Evolutionary conservation across 2,797 vertebrate species (phyloP), one percentile per base, ranked within the genome.

Genomic region (Diplodus sargus): DNA sequence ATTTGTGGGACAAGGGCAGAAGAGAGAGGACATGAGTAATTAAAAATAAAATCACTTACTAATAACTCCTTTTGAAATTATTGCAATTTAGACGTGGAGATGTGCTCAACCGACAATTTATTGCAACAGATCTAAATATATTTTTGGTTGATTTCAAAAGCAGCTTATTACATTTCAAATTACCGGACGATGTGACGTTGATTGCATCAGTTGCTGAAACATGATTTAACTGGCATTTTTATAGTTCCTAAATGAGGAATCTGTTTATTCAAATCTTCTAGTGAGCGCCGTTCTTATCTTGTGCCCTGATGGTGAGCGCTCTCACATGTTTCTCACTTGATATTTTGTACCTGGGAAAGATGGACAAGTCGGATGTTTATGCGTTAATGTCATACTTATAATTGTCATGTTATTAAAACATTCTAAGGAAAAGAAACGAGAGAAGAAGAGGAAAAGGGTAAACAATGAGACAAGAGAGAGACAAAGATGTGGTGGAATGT

Each of bases 101-200:
- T 16, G 51, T 52, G 23, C 65, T 53, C 54, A 30, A 61, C 25
- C 18, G 74, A 12, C 5, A 5, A 77, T 73, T 60, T 39, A 61
- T 57, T 48, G 3, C n/a, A 76, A 62, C 56, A 54, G 20, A 43
- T 70, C 5, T 60, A 48, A 67, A 65, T 59, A 16, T 54, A 20
- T 61, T 43, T 54, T 16, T 10, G 61, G 45, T 57, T 1, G 8
- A 69, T 66, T 39, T 70, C 28, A 30, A 39, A 12, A 34, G 14
- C 51, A 2, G 34, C 59, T 63, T 81, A 17, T 65, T 57, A 51
- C 5, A 49, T 81, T 76, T 67, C 22, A 39, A 69, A 72, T 52
- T 0, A 70, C 45, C 25, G 17, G 5, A 60, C 63, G 20, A 57
- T 71, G 30, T 60, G 59, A 56, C 0, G 0, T 2, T 39, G 52